Evolutionary conservation across 2,888 invertebrate species (phyloP), one percentile per base, ranked within the genome.

Genomic region (Perdita meconis): DNA sequence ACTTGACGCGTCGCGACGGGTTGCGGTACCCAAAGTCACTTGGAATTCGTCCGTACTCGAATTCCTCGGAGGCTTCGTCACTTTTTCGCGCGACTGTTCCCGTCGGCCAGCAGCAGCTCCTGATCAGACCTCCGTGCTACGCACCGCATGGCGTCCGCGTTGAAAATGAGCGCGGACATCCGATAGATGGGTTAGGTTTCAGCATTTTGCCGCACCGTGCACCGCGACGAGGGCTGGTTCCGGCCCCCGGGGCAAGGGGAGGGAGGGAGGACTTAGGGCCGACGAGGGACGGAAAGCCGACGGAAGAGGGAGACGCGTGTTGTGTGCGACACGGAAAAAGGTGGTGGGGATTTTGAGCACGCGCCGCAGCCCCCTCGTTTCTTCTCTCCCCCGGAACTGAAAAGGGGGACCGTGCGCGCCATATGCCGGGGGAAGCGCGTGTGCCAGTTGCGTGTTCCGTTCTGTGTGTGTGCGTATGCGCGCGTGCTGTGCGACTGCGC

Each of bases 111-210:
- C 60, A 36, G 42, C 50, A 36, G 47, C 44, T 80, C 73, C 59
- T 72, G 83, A 84, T 84, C 84, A 70, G 78, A 78, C 87, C 89
- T 80, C 88, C 88, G 85, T 89, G 89, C 85, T 89, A 89, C 90
- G 90, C 89, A 87, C 92, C 89, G 91, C 91, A 91, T 90, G 92
- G 89, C 92, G 89, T 92, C 90, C 87, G 88, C 89, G 88, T 90
- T 80, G 83, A 72, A 88, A 89, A 89, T 89, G 88, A 89, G 84
- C 88, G 87, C 86, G 87, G 88, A 87, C 88, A 87, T 89, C 88
- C 89, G 89, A 91, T 90, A 90, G 90, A 89, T 89, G 89, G 89
- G 89, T 88, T 88, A 86, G 87, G 87, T 89, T 86, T 87, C 83
- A 86, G 79, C 82, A 79, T 86, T 84, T 84, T 76, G 80, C 80